Evolutionary conservation across 1,140 invertebrate species (phyloP).

Genomic region (Aradophagus sp.): DNA sequence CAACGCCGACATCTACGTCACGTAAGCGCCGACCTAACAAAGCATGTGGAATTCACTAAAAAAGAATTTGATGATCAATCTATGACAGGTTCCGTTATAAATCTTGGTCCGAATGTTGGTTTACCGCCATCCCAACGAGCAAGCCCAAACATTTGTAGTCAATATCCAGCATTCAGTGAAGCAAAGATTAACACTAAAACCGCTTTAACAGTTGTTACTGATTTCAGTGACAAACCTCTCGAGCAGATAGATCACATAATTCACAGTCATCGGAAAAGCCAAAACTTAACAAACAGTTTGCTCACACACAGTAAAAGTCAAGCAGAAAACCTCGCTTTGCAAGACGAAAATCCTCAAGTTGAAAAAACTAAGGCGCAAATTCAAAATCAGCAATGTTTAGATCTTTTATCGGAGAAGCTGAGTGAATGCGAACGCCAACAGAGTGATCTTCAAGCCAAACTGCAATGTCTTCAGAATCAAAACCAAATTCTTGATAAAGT

Average conservation of each 20-base stretch:
- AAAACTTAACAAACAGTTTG: slow-evolving; percentile 57
- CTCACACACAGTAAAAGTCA: slow-evolving; percentile 67
- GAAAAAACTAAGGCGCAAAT: slow-evolving; percentile 62
- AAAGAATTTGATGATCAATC: slow-evolving; percentile 73
- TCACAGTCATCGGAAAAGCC: slow-evolving; percentile 71
- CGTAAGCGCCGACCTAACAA: slow-evolving; percentile 72
- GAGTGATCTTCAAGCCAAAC: slow-evolving; percentile 68
- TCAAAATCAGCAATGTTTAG: slow-evolving; percentile 71
- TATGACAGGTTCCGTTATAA: slow-evolving; percentile 68
- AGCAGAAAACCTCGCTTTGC: slow-evolving; percentile 59
- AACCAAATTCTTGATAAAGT: slow-evolving; percentile 73
- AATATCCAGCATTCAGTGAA: slow-evolving; percentile 68
- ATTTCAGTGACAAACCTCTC: slow-evolving; percentile 67
- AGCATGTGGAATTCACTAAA: slow-evolving; percentile 70
- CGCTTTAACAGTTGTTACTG: slow-evolving; percentile 65
- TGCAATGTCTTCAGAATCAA: slow-evolving; percentile 72
- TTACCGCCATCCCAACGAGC: slow-evolving; percentile 63
- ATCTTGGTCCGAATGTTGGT: slow-evolving; percentile 62
- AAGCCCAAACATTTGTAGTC: slow-evolving; percentile 70
- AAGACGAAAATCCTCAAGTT: slow-evolving; percentile 37
- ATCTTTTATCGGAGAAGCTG: slow-evolving; percentile 70
- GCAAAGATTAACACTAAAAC: slow-evolving; percentile 68
- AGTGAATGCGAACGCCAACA: slow-evolving; percentile 72
- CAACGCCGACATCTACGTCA: slow-evolving; percentile 71
- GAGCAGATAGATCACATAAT: slow-evolving; percentile 72